Evolutionary conservation across 1,140 invertebrate species (phyloP), one percentile per base, ranked within the genome.

Genomic region (Harpegnathos saltator): DNA sequence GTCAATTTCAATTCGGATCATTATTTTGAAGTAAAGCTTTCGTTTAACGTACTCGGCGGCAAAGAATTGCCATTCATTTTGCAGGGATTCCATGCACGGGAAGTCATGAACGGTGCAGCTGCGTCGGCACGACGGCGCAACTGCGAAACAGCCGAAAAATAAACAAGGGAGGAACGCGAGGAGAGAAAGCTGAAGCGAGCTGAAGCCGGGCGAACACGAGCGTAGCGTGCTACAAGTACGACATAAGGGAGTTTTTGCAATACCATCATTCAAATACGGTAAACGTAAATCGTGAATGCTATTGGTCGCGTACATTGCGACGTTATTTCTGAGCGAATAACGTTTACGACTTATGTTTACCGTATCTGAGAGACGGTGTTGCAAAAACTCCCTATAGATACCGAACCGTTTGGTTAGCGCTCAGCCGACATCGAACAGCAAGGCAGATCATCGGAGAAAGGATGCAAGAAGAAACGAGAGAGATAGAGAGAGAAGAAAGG

Each of bases 361-460:
- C n/a, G n/a, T n/a, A n/a, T n/a, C n/a, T n/a, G n/a, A n/a, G n/a
- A n/a, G n/a, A n/a, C n/a, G n/a, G n/a, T n/a, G n/a, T n/a, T n/a
- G n/a, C n/a, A n/a, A n/a, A n/a, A n/a, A n/a, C n/a, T n/a, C n/a
- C n/a, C n/a, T n/a, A n/a, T n/a, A 71, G 75, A 71, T 80, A 80
- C 22, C 33, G 52, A 29, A 44, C 65, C 75, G 66, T 66, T 71
- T 71, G 65, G 65, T 80, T 80, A 80, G 52, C 75, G 54, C 22
- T 80, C 75, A 52, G 38, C 24, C 66, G 66, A 54, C 66, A 29
- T 65, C 74, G 62, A 50, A n/a, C 38, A 50, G 59, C 72, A 54
- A 74, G 58, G 24, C 26, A 38, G 69, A 83, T 86, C 84, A 66
- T 83, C 65, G 56, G 68, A 84, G n/a, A 73, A 68, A 17, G 17